Evolutionary conservation across 2,888 invertebrate genomes (phyloP).

Genomic region (Atrina japonica): DNA sequence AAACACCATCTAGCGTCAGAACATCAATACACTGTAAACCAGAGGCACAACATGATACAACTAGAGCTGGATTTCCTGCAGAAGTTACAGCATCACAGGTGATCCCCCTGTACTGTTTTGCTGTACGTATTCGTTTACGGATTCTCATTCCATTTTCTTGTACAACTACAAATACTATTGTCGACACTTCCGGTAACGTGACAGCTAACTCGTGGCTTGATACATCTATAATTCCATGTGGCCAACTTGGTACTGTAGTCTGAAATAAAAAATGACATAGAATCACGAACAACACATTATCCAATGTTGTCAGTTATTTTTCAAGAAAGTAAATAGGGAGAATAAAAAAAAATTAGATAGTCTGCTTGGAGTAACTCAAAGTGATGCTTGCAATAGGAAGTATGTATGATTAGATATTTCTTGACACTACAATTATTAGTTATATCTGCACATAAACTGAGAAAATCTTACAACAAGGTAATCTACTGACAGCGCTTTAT

Average conservation of each 20-base stretch:
- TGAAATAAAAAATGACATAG: conserved; percentile 3
- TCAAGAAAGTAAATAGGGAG: no score
- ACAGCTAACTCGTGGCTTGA: conserved; percentile 57
- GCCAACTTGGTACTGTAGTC: conserved; percentile 58
- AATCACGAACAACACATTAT: no score
- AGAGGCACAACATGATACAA: conserved; percentile 63
- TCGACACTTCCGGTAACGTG: conserved; percentile 62
- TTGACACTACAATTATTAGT: no score
- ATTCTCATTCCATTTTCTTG: conserved; percentile 57
- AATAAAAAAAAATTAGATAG: no score
- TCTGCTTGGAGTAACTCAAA: no score
- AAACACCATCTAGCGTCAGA: conserved; percentile 57
- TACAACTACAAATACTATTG: conserved; percentile 57
- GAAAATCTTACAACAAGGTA: no score
- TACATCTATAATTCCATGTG: conserved; percentile 60
- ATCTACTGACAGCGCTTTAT: no score
- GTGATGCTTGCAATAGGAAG: no score
- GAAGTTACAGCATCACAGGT: conserved; percentile 48
- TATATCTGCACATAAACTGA: no score
- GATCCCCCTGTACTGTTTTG: conserved; percentile 64
- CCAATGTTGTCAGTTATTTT: no score
- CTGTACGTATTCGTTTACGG: conserved; percentile 58
- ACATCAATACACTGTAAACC: conserved; percentile 62
- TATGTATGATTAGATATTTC: no score
- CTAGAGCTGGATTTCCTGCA: conserved; percentile 53